phyloP scores from a whole-genome alignment of 1,140 invertebrate genomes.

The Drosophila subpulchrella region DNA sequence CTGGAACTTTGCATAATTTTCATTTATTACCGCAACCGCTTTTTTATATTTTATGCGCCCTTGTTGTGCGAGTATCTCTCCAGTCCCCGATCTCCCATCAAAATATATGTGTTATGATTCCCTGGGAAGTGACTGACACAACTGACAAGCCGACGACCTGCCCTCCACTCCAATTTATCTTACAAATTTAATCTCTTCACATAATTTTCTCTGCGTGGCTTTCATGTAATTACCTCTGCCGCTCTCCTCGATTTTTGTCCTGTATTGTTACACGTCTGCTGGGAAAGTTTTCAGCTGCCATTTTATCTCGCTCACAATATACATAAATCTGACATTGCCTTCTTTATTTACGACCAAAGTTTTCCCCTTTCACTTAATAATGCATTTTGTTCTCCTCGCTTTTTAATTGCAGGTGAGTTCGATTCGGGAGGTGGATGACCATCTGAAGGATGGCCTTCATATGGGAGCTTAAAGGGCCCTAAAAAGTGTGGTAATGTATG shows the following conservation, averaged over 20 bases:
- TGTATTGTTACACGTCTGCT: slow-evolving; percentile 17
- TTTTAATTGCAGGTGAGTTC: slow-evolving; percentile 70
- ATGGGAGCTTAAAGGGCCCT: not conserved
- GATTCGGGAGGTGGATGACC: slow-evolving; percentile 11
- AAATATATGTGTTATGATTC: slow-evolving; percentile 53
- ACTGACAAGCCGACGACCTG: slow-evolving; percentile 15
- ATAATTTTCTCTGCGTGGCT: slow-evolving; percentile 74
- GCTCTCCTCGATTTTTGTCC: slow-evolving; percentile 22
- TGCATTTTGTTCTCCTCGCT: slow-evolving; percentile 34
- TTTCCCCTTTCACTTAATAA: slow-evolving; percentile 50
- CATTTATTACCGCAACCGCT: slow-evolving; percentile 77
- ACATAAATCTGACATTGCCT: slow-evolving; percentile 22
- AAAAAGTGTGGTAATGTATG: slow-evolving; percentile 35
- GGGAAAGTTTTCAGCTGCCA: slow-evolving; percentile 66
- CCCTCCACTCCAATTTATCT: slow-evolving; percentile 73
- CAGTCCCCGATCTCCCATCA: slow-evolving; percentile 42
- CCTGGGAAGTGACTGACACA: slow-evolving; percentile 47
- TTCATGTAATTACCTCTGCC: slow-evolving; percentile 73
- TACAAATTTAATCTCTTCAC: slow-evolving; percentile 82
- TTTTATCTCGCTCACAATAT: slow-evolving; percentile 30
- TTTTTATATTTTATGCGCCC: slow-evolving; percentile 49
- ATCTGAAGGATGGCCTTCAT: not conserved
- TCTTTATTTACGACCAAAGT: slow-evolving; percentile 32
- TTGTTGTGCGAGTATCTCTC: slow-evolving; percentile 45
- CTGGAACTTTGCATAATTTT: slow-evolving; percentile 80